Conservation (phyloP, 2,797 vertebrate genomes). For the Microcaecilia unicolor region DNA sequence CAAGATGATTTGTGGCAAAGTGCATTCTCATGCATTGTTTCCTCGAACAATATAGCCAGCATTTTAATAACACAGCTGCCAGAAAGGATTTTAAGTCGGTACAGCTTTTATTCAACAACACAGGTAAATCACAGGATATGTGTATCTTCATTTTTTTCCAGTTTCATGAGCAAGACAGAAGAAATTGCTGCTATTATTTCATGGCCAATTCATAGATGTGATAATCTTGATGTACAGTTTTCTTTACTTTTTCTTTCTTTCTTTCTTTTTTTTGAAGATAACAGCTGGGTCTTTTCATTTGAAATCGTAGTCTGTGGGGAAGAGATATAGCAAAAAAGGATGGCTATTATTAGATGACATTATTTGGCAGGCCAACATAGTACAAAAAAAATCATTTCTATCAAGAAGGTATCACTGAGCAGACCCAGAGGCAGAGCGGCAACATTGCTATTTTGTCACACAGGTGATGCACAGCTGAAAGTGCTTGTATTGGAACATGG, state of each 20-base stretch:
- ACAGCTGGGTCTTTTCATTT: background rate
- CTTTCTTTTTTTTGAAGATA: constrained; percentile 5
- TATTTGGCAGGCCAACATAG: constrained; percentile 2
- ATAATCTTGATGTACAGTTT: background rate
- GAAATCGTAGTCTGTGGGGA: background rate
- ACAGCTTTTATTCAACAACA: background rate
- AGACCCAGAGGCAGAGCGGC: background rate
- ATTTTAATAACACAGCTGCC: background rate
- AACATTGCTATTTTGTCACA: background rate
- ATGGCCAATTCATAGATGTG: background rate
- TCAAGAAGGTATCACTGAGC: background rate
- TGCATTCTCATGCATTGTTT: background rate
- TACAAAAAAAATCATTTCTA: background rate
- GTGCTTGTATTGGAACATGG: background rate
- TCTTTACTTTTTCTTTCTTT: no score
- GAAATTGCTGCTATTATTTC: background rate
- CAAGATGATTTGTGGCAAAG: background rate
- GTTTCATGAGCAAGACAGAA: background rate
- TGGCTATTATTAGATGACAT: constrained; percentile 1
- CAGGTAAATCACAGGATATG: background rate
- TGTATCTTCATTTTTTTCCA: background rate
- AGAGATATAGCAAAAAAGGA: background rate
- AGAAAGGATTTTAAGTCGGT: background rate
- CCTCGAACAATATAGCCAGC: background rate
- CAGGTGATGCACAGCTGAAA: background rate